A percentile compares a stretch with the other conserved stretches of the same genome.
These are phyloP conservation scores for Mycetomoellerius zeteki DNA, from an alignment of 1,140 invertebrate genomes.

Conservation along the genomic window DNA sequence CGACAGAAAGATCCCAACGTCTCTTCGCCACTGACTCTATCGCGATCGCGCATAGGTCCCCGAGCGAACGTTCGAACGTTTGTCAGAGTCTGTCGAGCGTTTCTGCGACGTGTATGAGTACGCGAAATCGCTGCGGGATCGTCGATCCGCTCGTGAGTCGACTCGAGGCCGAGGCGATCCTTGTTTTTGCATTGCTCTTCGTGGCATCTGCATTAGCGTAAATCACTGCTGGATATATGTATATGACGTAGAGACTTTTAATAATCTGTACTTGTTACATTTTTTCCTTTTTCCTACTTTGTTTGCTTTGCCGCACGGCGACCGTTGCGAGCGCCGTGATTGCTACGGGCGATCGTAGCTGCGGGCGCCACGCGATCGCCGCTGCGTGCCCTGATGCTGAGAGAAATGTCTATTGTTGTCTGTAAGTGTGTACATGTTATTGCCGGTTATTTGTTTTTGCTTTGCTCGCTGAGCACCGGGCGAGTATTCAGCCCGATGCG, in stretches of 20 bases:
- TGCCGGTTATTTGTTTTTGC: slow-evolving; percentile 79
- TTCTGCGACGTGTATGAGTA: background rate
- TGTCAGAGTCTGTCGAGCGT: background rate
- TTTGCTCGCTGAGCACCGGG: slow-evolving; percentile 70
- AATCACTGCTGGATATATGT: slow-evolving; percentile 74
- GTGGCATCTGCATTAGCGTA: slow-evolving; percentile 75
- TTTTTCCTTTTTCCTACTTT: slow-evolving; percentile 34
- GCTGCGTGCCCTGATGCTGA: slow-evolving; percentile 48
- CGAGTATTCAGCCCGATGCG: slow-evolving; percentile 84
- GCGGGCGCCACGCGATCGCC: slow-evolving; percentile 59
- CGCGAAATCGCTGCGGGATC: slow-evolving; percentile 10
- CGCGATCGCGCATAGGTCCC: slow-evolving; percentile 1
- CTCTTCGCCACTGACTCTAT: background rate
- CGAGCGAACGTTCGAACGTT: slow-evolving; percentile 21
- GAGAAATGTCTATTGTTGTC: slow-evolving; percentile 84
- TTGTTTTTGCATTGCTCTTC: slow-evolving; percentile 70
- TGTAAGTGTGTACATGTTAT: slow-evolving; percentile 78
- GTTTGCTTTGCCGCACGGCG: slow-evolving; percentile 53
- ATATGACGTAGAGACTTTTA: slow-evolving; percentile 75
- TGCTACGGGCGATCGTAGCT: slow-evolving; percentile 35
- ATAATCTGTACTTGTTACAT: slow-evolving; percentile 54
- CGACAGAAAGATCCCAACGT: background rate
- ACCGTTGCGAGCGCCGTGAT: slow-evolving; percentile 42
- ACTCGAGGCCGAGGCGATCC: slow-evolving; percentile 55
- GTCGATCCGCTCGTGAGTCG: slow-evolving; percentile 15